Base-by-base conservation (phyloP, 2,888 invertebrate genomes). In the Julus scandinavius region DNA sequence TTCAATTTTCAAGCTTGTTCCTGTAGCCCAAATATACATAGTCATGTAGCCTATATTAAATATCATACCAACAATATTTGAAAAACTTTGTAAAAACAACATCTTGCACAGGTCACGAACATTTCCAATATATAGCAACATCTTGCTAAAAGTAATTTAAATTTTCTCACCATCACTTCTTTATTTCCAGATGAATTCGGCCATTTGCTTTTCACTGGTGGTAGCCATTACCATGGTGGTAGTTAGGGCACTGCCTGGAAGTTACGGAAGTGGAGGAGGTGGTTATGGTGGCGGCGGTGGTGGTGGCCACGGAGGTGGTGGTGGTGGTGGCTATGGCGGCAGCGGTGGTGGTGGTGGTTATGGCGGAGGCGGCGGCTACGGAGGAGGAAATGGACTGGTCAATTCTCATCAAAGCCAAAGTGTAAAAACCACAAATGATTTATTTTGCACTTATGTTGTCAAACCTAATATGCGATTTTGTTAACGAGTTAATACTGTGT, bases 251-350 rank as follows among this genome's bases (percentile, higher is more conserved):
- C 58, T 49, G 3, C 87, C 87, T 17, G 87, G 87, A 15, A 58
- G 87, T 20, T 87, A 87, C 58, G 87, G 87, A 40, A 58, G 87
- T 58, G 87, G 87, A 86, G 86, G 86, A 7, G 87, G 87, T 87
- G 87, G 87, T 17, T 9, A 58, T 29, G 87, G 87, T n/a, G 87
- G 87, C 38, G 6, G 38, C 38, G 58, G 58, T 13, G 87, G 87
- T 3, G 50, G 86, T 5, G 86, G 86, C n/a, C 0, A 58, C 9
- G 87, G 86, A 5, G 6, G 9, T n/a, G 41, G 50, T 38, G 86
- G 86, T 20, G 2, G n/a, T 49, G 50, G 86, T 5, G 86, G 86
- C n/a, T 9, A 58, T 29, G 87, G 87, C 11, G 87, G 87, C 38
- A 0, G 38, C 38, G 58, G 58, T 13, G 87, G 87, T 3, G 40